Evolutionary conservation across 2,888 invertebrate species (phyloP), one percentile per base, ranked within the genome.

Genomic region (Ernsta delagoae): DNA sequence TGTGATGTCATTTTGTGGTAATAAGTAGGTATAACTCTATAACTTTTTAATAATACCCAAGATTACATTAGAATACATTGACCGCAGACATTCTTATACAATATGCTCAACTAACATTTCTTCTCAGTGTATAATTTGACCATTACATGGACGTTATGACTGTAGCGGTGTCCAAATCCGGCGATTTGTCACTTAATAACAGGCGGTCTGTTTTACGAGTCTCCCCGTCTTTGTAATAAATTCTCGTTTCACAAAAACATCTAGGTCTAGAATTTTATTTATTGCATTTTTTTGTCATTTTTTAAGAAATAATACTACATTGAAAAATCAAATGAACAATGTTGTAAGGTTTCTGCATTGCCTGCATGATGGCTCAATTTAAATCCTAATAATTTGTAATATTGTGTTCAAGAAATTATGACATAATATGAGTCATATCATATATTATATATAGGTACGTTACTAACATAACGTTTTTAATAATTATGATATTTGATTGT

Each of bases 151-250:
- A 83, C 80, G 85, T 89, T 88, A 89, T 84, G 85, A 84, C 82
- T 83, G 78, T 79, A 80, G 80, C 79, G 78, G 81, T 79, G 81
- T 78, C 83, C 80, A 84, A 85, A 85, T 81, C 82, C 83, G 74
- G 82, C 84, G 78, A 87, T 87, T 89, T 89, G 86, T 89, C 88
- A 89, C 86, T 84, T 85, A 86, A 87, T 88, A 86, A 89, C 85
- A 82, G 79, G 79, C 80, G 82, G 82, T 83, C 80, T 84, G 83
- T 83, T 87, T 89, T 86, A 89, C 83, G 86, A 88, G 77, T 77
- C 74, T 75, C 78, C 80, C 79, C 78, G 81, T 79, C 78, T 78
- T 74, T 73, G 75, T 83, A 82, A 86, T 87, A 88, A 87, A 88
- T 87, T 84, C 78, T 80, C 77, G 81, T 83, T 85, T 79, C 78